These are phyloP conservation scores for Bombus impatiens DNA, from an alignment of 1,140 invertebrate genomes.

Conservation along the genomic window DNA sequence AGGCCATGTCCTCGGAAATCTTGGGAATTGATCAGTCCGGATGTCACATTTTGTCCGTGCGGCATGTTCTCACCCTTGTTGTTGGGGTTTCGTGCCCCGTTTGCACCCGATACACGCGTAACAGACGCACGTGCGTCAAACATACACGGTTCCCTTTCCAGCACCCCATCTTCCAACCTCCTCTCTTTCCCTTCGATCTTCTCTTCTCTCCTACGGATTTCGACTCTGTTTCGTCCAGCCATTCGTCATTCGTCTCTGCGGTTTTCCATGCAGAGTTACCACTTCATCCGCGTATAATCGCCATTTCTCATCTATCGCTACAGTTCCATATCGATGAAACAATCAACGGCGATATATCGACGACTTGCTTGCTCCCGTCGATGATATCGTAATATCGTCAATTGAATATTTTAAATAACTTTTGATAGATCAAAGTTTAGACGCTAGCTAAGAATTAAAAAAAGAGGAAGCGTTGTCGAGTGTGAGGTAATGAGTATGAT, in stretches of 20 bases:
- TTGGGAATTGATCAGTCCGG: conserved; percentile 69
- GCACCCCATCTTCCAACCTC: not conserved
- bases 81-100: conserved; percentile 61
- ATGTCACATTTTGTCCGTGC: conserved; percentile 68
- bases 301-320: conserved; percentile 29
- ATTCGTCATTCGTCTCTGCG: conserved; percentile 72
- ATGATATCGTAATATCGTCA: too few relatives aligned
- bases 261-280: conserved; percentile 63
- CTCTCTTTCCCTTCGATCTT: not conserved
- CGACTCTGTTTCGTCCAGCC: conserved; percentile 53
- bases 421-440: too few relatives aligned
- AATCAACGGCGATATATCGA: too few relatives aligned
- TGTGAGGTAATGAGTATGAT: too few relatives aligned
- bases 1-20: conserved; percentile 36
- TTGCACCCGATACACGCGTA: conserved; percentile 65
- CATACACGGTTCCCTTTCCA: conserved; percentile 28
- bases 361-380: too few relatives aligned
- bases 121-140: conserved; percentile 56
- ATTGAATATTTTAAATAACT: too few relatives aligned
- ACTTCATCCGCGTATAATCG: conserved; percentile 31
- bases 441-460: too few relatives aligned
- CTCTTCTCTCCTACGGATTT: not conserved
- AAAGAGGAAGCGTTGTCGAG: too few relatives aligned
- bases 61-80: conserved; percentile 68
- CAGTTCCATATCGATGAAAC: not conserved